Conservation (phyloP, 2,113 vertebrate genomes). For the Myotis yumanensis region DNA sequence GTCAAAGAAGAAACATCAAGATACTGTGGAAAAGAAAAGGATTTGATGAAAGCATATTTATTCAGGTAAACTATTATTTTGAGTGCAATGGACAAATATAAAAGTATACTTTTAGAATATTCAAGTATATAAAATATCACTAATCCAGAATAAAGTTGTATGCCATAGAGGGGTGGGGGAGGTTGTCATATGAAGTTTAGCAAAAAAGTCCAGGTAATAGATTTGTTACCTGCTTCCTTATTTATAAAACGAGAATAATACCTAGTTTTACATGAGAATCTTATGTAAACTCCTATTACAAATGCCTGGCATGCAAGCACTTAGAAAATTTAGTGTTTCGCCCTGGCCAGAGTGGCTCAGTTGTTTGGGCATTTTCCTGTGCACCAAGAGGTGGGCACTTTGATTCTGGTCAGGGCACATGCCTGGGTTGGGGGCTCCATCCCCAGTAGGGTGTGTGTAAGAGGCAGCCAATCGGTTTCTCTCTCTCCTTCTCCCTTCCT, state of each 20-base stretch:
- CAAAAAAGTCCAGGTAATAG: not conserved
- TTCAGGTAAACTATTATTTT: conserved; percentile 88
- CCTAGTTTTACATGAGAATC: not conserved
- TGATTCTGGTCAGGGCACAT: no score
- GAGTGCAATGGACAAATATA: not conserved
- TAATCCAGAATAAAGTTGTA: not conserved
- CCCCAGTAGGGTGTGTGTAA: no score
- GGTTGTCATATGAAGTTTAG: not conserved
- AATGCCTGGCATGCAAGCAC: not conserved
- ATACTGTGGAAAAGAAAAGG: conserved; percentile 88
- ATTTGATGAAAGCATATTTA: conserved; percentile 88
- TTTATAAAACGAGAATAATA: conserved; percentile 15
- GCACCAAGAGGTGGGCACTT: no score
- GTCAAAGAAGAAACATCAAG: conserved; percentile 81
- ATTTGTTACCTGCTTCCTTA: not conserved
- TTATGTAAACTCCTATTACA: not conserved
- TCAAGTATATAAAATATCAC: not conserved
- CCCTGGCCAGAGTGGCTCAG: no score
- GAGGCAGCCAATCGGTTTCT: no score
- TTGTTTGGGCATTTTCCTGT: no score
- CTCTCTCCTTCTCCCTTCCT: no score
- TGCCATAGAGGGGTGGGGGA: not conserved
- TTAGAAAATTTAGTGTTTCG: not conserved
- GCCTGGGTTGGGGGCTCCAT: no score
- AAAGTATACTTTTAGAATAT: not conserved